Conservation (phyloP, 2,888 invertebrate species). For the Yponomeuta cagnagella region DNA sequence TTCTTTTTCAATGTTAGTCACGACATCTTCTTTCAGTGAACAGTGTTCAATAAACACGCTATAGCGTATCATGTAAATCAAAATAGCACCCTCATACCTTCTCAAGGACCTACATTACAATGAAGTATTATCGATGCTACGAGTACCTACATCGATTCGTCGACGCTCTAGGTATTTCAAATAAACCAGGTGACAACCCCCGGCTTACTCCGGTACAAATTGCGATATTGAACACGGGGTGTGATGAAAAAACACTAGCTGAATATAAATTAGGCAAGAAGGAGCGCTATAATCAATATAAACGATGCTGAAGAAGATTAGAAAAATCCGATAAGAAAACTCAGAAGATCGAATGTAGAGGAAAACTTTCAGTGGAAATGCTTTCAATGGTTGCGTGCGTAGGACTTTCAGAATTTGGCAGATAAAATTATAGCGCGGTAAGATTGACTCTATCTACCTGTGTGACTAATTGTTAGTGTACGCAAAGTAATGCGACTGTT, state of each 20-base stretch:
- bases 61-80: no score
- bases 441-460: no score
- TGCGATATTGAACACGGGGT: slow-evolving; percentile 74
- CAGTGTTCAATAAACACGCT: no score
- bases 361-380: slow-evolving; percentile 27
- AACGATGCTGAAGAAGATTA: slow-evolving; percentile 76
- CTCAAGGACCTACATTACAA: no score
- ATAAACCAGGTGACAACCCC: slow-evolving; percentile 46
- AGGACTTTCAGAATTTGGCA: background rate
- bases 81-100: no score
- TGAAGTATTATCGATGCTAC: no score
- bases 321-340: slow-evolving; percentile 73
- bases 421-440: background rate
- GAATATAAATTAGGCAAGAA: slow-evolving; percentile 74
- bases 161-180: background rate
- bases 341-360: slow-evolving; percentile 56
- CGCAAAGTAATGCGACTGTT: no score
- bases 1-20: no score
- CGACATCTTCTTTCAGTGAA: no score
- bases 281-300: slow-evolving; percentile 76
- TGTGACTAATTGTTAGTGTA: no score
- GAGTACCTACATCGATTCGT: background rate
- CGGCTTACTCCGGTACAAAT: slow-evolving; percentile 73
- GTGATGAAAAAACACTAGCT: slow-evolving; percentile 77
- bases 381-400: background rate